Evolutionary conservation across 2,888 invertebrate species (phyloP), one percentile per base, ranked within the genome.

Genomic region (Kryphioiulus occultus): DNA sequence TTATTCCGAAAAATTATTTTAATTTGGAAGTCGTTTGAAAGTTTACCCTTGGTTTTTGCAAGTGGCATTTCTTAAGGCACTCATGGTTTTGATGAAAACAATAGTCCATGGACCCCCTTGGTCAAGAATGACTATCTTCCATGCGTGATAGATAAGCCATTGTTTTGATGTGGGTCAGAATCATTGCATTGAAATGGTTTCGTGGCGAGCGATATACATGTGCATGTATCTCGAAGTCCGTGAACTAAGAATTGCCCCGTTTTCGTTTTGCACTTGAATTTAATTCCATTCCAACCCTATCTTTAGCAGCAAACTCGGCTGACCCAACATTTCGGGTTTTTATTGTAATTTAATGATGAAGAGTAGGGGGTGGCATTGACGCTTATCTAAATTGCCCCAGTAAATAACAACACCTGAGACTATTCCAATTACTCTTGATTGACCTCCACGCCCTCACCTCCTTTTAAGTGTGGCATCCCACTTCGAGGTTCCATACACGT

Each of bases 301-400:
- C 26, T n/a, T 26, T 5, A 47, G 1, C 47, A 15, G 47, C 68
- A 68, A 68, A 22, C 68, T 26, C 68, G 68, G 22, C 26, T 68
- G 68, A 68, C 68, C 68, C 12, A 68, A 68, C 68, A 26, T 22
- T 26, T 68, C 68, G 22, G 26, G 68, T 68, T 26, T 68, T 22
- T 59, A 68, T 68, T 26, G 68, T 26, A 26, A 7, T 22, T 68
- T 68, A 68, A 68, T 68, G 68, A 68, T 68, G 68, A n/a, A 22
- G 68, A 68, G 68, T 68, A 22, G 68, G 68, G 68, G 68, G 68
- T 26, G 68, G 68, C 68, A 68, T 68, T 68, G 68, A 68, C 68
- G 68, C 68, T 68, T 68, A 68, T 68, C 68, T 68, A 68, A 68
- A 22, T 68, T 68, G 68, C 26, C 68, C 26, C 12, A 68, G 9